Conservation (phyloP, 2,113 vertebrate species). For the Pseudolaguvia tuberculata region DNA sequence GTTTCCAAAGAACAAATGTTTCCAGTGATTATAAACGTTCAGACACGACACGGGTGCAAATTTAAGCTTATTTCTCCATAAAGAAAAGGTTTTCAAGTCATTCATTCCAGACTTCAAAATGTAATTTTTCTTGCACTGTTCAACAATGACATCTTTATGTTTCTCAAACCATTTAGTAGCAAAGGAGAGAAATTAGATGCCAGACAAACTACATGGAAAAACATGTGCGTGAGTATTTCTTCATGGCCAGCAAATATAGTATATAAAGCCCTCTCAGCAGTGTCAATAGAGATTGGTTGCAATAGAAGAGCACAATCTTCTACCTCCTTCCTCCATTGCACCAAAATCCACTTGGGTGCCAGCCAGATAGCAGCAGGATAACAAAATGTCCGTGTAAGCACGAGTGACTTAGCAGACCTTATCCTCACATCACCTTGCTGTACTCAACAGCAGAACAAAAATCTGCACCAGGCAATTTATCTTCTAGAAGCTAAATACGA, state of each 20-base stretch:
- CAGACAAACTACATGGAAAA: background rate
- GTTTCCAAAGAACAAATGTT: conserved; percentile 2
- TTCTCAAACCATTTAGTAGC: background rate
- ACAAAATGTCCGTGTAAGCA: conserved; percentile 36
- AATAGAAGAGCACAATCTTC: background rate
- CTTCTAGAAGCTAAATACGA: conserved; percentile 36
- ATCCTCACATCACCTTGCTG: conserved; percentile 39
- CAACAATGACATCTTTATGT: background rate
- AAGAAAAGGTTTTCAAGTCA: background rate
- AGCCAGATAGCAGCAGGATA: conserved; percentile 47
- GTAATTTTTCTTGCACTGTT: background rate
- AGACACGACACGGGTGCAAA: too few species aligned
- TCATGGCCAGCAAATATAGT: background rate
- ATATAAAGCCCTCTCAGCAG: background rate
- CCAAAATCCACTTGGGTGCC: conserved; percentile 45
- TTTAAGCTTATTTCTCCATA: background rate
- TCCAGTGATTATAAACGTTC: conserved; percentile 5
- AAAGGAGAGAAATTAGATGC: background rate
- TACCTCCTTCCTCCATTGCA: conserved; percentile 21
- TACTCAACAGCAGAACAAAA: conserved; percentile 35
- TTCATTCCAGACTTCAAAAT: conserved; percentile 23
- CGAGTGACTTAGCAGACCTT: conserved; percentile 47
- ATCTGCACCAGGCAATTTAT: conserved; percentile 40
- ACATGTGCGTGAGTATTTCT: background rate
- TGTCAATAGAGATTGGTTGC: background rate